These are phyloP conservation scores for Parnassius apollo DNA, from an alignment of 2,888 invertebrate species.

Conservation along the genomic window DNA sequence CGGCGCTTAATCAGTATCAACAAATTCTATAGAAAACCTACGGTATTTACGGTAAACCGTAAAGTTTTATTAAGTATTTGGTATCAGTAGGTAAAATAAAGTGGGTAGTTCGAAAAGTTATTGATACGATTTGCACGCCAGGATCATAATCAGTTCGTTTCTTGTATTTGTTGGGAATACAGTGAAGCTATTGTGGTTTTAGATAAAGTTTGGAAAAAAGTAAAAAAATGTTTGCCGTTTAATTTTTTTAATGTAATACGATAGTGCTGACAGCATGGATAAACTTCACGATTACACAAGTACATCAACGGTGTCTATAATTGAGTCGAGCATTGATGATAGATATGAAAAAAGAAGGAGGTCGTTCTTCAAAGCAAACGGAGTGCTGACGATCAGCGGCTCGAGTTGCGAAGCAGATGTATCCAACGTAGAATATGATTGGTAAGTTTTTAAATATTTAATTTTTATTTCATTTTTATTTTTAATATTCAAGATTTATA, in stretches of 20 bases:
- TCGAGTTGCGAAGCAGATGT: slow-evolving; percentile 57
- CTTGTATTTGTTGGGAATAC: not conserved
- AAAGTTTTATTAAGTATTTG: too few species aligned
- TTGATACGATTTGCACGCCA: not conserved
- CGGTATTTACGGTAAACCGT: too few species aligned
- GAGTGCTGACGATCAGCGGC: slow-evolving; percentile 36
- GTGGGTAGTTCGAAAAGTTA: slow-evolving; percentile 9
- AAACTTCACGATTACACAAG: slow-evolving; percentile 37
- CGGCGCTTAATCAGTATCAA: not conserved
- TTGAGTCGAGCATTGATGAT: slow-evolving; percentile 48
- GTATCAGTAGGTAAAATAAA: slow-evolving; percentile 7
- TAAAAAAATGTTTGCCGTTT: slow-evolving; percentile 5
- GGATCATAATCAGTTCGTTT: not conserved
- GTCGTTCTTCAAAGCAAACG: slow-evolving; percentile 40
- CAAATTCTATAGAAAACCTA: too few species aligned
- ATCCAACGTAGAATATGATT: slow-evolving; percentile 51
- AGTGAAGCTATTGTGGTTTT: not conserved
- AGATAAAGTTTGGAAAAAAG: not conserved
- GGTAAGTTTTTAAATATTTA: slow-evolving; percentile 39
- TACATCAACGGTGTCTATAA: slow-evolving; percentile 52
- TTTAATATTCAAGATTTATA: not conserved
- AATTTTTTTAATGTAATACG: not conserved
- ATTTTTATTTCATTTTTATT: not conserved
- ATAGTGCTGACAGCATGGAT: slow-evolving; percentile 38
- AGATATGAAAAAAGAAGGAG: slow-evolving; percentile 27